Conservation (phyloP, 2,113 vertebrate genomes). For the Sturnus vulgaris region DNA sequence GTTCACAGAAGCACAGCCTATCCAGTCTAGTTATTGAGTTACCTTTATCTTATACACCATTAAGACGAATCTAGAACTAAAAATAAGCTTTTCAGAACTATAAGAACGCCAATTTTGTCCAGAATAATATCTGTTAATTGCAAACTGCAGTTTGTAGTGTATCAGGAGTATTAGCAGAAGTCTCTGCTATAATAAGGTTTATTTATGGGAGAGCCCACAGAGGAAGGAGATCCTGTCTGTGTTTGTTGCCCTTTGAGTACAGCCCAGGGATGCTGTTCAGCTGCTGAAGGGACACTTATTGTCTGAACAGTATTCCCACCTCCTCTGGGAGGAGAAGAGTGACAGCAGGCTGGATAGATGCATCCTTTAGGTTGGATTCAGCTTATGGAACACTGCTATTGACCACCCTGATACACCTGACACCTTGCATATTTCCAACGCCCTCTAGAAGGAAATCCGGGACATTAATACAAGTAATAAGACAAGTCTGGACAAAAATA, state of each 20-base stretch:
- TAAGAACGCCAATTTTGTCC: accelerated
- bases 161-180: not conserved
- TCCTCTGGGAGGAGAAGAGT: not conserved
- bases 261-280: not conserved
- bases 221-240: not conserved
- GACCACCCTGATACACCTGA: not conserved
- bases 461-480: not conserved
- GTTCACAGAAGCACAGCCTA: not conserved
- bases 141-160: not conserved
- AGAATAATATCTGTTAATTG: not conserved
- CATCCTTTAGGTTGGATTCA: not conserved
- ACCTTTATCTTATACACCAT: not conserved
- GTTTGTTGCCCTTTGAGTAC: not conserved
- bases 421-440: not conserved
- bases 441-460: not conserved
- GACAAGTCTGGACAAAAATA: not conserved
- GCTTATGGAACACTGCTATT: not conserved
- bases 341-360: not conserved
- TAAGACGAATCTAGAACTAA: not conserved
- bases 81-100: not conserved
- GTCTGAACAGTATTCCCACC: not conserved
- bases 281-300: not conserved
- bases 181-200: not conserved
- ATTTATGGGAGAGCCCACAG: not conserved
- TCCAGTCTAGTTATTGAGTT: not conserved